These are phyloP conservation scores for Dinothrombium tinctorium DNA, from an alignment of 1,140 invertebrate species.

Conservation along the genomic window DNA sequence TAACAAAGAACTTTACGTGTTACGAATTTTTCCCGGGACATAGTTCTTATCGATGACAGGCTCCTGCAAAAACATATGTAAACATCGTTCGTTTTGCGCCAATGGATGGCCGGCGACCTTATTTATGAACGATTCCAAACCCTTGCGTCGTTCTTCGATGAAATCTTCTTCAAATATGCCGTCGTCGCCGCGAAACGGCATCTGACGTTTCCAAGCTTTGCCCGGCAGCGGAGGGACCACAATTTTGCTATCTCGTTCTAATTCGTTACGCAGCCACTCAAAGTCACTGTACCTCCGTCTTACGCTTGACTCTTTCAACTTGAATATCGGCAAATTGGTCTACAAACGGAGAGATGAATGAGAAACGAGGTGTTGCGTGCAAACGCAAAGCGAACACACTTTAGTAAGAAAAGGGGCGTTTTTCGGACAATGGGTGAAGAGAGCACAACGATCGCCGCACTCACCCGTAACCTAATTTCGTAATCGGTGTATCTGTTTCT, in stretches of 20 bases:
- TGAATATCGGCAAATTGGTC: conserved; percentile 99
- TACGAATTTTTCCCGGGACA: conserved; percentile 95
- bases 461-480: conserved; percentile 93
- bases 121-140: conserved; percentile 92
- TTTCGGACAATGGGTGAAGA: not conserved
- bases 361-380: not conserved
- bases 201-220: conserved; percentile 73
- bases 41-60: conserved; percentile 95
- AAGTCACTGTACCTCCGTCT: conserved; percentile 96
- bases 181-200: conserved; percentile 93
- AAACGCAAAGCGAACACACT: not conserved
- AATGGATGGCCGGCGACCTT: conserved; percentile 99
- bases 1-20: conserved; percentile 48
- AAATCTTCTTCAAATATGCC: conserved; percentile 99
- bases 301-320: conserved; percentile 96
- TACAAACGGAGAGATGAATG: conserved; percentile 21
- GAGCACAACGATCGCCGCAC: conserved; percentile 18
- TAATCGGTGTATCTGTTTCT: conserved; percentile 93
- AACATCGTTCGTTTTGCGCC: conserved; percentile 94
- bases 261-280: conserved; percentile 95
- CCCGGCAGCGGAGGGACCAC: conserved; percentile 90
- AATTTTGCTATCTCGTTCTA: conserved; percentile 99
- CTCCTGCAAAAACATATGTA: conserved; percentile 98
- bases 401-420: no score
- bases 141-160: conserved; percentile 94